Conservation (phyloP, 2,797 vertebrate genomes). For the Semaprochilodus insignis region DNA sequence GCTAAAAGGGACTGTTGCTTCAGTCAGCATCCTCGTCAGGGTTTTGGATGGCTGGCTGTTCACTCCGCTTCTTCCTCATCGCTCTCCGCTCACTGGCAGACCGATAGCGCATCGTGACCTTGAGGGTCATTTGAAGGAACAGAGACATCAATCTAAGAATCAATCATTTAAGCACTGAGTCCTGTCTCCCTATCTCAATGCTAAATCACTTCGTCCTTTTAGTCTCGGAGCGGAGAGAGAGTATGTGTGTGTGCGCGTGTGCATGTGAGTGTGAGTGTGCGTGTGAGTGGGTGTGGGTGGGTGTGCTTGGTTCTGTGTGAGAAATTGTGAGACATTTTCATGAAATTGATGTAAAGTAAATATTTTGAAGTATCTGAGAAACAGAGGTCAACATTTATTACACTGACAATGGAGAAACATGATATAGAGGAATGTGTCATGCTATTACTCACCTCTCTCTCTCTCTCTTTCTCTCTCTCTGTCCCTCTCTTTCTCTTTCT, state of each 20-base stretch:
- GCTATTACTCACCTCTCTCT: slow-evolving; percentile 12
- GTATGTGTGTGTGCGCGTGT: neutral
- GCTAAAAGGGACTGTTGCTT: slow-evolving; percentile 52
- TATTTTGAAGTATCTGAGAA: slow-evolving; percentile 3
- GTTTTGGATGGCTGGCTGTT: slow-evolving; percentile 26
- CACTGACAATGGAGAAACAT: slow-evolving; percentile 5
- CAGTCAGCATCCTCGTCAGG: slow-evolving; percentile 46
- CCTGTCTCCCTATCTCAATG: slow-evolving; percentile 29
- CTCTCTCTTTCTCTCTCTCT: neutral
- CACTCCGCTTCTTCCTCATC: slow-evolving; percentile 34
- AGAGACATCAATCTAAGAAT: slow-evolving; percentile 44
- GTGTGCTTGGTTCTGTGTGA: neutral
- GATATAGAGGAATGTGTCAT: slow-evolving; percentile 10
- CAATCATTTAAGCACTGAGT: slow-evolving; percentile 50
- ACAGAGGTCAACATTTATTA: slow-evolving; percentile 29
- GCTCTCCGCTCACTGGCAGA: slow-evolving; percentile 27
- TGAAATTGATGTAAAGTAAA: slow-evolving; percentile 24
- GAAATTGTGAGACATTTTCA: slow-evolving; percentile 2
- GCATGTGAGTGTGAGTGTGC: neutral
- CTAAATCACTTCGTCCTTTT: slow-evolving; percentile 43
- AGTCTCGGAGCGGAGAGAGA: neutral
- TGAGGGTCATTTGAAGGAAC: slow-evolving; percentile 47
- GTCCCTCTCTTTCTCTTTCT: no score
- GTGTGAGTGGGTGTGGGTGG: no score
- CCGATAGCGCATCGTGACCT: slow-evolving; percentile 40